Base-by-base conservation (phyloP, 2,113 vertebrate species). In the Rhinichthys klamathensis region DNA sequence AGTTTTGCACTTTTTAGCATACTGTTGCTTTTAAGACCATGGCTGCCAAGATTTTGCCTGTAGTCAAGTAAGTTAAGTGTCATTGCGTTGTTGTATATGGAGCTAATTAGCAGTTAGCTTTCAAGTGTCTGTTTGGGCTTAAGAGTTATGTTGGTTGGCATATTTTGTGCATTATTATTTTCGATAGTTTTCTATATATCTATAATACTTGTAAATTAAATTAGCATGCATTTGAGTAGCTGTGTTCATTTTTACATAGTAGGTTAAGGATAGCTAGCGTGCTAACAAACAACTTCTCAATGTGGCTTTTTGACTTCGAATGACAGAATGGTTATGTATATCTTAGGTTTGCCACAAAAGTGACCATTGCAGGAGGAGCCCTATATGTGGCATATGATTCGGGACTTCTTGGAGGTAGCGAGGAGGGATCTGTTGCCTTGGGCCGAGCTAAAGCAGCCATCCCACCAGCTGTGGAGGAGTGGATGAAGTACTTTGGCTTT, bases 351-450 rank as follows among this genome's bases (percentile, higher is more conserved):
- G 91, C 96, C 84, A 91, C 96, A 85, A 99, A 98, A 91, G 94
- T 96, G 85, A 91, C 95, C 54, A 91, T 99, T 85, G 97, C 96
- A 4, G 98, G 98, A 88, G 96, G 96, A 23, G 96, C 97, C 0
- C 86, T 98, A 0, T 99, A 97, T 0, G 89, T 97, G 11, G 96
- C 93, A 0, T 97, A 94, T 1, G 96, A 97, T 85, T 96, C 96
- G 16, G 96, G 97, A 2, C 92, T 99, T 76, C 91, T 99, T 89
- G 95, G 97, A 1, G 93, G 91, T 65, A 92, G 96, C 15, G 90
- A 90, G 1, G 92, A 95, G 88, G 97, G 97, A 1, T 95, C 96
- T 10, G 92, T 93, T 7, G 96, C 94, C 0, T 92, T 99, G 27
- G 91, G 9, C n/a, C 97, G 95, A 84, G 97, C 94, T 1, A 94